Percentiles rank a stretch among this genome's conserved stretches.
These are phyloP conservation scores for Pachyramphus minor DNA, from an alignment of 2,113 vertebrate species.

Conservation along the genomic window DNA sequence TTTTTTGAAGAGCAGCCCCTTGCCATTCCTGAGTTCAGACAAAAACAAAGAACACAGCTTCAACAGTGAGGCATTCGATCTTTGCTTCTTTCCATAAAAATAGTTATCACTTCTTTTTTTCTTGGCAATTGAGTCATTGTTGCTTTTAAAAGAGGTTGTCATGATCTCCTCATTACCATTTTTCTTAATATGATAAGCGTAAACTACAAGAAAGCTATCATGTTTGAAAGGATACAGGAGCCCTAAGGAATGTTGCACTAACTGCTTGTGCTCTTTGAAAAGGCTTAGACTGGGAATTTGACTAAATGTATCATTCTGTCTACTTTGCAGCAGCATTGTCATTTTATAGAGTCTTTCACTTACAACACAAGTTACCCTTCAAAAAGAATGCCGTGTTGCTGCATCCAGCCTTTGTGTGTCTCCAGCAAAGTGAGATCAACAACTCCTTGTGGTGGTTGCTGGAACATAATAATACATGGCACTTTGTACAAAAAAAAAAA, in stretches of 20 bases:
- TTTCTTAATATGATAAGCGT: constrained; percentile 69
- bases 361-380: neutral
- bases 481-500: neutral
- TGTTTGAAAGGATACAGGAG: constrained; percentile 53
- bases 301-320: constrained; percentile 35
- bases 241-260: constrained; percentile 41
- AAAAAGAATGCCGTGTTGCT: neutral
- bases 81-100: constrained; percentile 64
- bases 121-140: constrained; percentile 56
- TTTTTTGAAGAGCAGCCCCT: constrained; percentile 30
- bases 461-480: neutral
- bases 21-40: constrained; percentile 30
- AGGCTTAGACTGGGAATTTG: constrained; percentile 20
- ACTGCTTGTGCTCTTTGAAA: constrained; percentile 41
- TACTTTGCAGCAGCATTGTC: constrained; percentile 18
- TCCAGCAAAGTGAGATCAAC: constrained; percentile 31
- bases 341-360: constrained; percentile 32
- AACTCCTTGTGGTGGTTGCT: constrained; percentile 20
- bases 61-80: neutral
- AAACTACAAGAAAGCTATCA: constrained; percentile 53
- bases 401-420: neutral
- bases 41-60: constrained; percentile 46
- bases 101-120: constrained; percentile 53
- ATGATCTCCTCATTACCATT: constrained; percentile 69
- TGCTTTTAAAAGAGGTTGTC: constrained; percentile 63